Conservation (phyloP, 2,888 invertebrate genomes). For the Yponomeuta evonymella region DNA sequence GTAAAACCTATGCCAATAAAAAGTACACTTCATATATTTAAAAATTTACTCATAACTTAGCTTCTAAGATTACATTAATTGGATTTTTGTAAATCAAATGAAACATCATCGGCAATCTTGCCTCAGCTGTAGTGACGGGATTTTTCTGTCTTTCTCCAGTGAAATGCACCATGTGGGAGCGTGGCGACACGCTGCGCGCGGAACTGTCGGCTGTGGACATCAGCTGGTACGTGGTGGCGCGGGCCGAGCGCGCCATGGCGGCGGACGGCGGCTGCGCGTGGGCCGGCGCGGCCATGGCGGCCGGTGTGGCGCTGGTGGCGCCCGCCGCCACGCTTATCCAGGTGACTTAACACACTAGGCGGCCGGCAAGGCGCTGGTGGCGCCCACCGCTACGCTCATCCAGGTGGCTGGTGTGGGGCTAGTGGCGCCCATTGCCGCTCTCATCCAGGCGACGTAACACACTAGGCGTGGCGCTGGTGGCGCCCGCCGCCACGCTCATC, state of each 20-base stretch:
- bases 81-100: no score
- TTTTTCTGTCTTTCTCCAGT: slow-evolving; percentile 72
- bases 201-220: slow-evolving; percentile 96
- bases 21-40: no score
- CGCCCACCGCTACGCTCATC: no score
- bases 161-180: slow-evolving; percentile 97
- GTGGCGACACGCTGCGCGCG: slow-evolving; percentile 91
- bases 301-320: slow-evolving; percentile 49
- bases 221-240: slow-evolving; percentile 93
- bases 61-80: no score
- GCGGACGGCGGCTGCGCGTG: slow-evolving; percentile 58
- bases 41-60: no score
- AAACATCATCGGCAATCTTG: no score
- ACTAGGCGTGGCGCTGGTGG: slow-evolving; percentile 41
- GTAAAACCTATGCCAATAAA: no score
- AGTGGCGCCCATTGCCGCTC: slow-evolving; percentile 73
- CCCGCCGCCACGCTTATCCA: slow-evolving; percentile 47
- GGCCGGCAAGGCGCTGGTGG: no score
- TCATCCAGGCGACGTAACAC: no score
- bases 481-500: slow-evolving; percentile 50
- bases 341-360: no score
- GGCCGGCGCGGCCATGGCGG: slow-evolving; percentile 55
- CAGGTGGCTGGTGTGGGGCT: no score
- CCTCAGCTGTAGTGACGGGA: no score
- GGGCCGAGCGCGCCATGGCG: slow-evolving; percentile 82